A percentile compares a stretch with the other conserved stretches of the same genome.
These are phyloP conservation scores for Scaptomyza parva DNA, from an alignment of 2,888 invertebrate species.

Conservation along the genomic window DNA sequence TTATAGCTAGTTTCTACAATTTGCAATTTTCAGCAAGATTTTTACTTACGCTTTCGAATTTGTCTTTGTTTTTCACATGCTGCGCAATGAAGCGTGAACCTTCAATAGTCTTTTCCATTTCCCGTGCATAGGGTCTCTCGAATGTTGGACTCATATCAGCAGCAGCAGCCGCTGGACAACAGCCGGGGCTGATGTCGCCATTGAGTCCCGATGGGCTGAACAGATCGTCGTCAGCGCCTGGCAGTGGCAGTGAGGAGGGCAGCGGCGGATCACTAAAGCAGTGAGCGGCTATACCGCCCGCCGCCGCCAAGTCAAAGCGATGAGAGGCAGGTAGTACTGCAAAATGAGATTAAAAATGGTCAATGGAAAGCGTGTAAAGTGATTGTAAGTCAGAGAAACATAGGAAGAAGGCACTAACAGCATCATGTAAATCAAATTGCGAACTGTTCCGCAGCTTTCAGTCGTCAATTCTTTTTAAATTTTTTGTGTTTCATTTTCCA, in stretches of 20 bases:
- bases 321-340: constrained; percentile 86
- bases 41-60: constrained; percentile 94
- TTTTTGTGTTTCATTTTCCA: constrained; percentile 26
- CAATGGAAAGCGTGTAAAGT: neutral
- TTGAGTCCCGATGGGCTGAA: constrained; percentile 89
- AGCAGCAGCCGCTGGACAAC: constrained; percentile 84
- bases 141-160: constrained; percentile 90
- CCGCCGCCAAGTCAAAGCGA: constrained; percentile 88
- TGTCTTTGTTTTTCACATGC: constrained; percentile 97
- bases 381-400: constrained; percentile 1
- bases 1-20: too few relatives aligned
- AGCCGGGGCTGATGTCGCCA: constrained; percentile 86
- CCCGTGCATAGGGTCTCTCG: constrained; percentile 92
- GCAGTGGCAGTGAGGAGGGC: constrained; percentile 88
- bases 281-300: constrained; percentile 86
- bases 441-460: constrained; percentile 27
- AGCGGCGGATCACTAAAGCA: constrained; percentile 89
- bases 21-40: neutral
- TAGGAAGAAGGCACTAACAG: constrained; percentile 41
- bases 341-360: neutral
- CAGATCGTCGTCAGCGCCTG: constrained; percentile 93
- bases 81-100: constrained; percentile 97
- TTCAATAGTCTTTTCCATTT: constrained; percentile 96
- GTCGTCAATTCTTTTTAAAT: constrained; percentile 21
- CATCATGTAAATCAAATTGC: constrained; percentile 71